Evolutionary conservation across 2,888 invertebrate species (phyloP), one percentile per base, ranked within the genome.

Genomic region (Antheraea assamensis): DNA sequence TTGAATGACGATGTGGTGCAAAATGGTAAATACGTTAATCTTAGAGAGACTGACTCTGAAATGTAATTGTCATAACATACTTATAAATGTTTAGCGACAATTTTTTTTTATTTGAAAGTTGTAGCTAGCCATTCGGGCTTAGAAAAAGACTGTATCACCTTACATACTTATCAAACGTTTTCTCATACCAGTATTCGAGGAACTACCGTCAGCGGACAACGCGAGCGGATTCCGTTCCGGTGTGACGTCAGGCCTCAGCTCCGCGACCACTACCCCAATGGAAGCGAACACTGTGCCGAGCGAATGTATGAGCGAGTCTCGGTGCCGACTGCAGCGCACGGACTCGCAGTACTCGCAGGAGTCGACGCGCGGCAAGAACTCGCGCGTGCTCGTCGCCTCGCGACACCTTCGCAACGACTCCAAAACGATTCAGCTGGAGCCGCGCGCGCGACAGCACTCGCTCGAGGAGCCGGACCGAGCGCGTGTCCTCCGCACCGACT

Each of bases 141-240:
- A n/a, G 42, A 42, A 42, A 13, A 42, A 42, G 4, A 2, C 42
- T 13, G n/a, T 13, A 42, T 13, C 13, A 42, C 42, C 42, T n/a
- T n/a, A 13, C 7, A 42, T 42, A 64, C 30, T 27, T 27, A 61
- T 64, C 0, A 17, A 15, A 5, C 5, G 19, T 64, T 64, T 64
- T 30, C 27, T 27, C 27, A 5, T 58, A 64, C 0, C 85, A 97
- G 97, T 97, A 74, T 97, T 97, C 87, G 97, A 97, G 84, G 97
- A 97, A 84, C 96, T 96, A 75, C 95, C 96, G 66, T 95, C 95
- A 0, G 90, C 94, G 24, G 95, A 95, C 76, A 95, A 95, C 88
- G 91, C 94, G 74, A 93, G 93, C 82, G 95, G 92, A 0, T 91
- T 92, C 82, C 87, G 93, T 0, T 93, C 94, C 21, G 92, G 90